phyloP scores from a whole-genome alignment of 2,797 vertebrate species.

The Lepus oiostolus region DNA sequence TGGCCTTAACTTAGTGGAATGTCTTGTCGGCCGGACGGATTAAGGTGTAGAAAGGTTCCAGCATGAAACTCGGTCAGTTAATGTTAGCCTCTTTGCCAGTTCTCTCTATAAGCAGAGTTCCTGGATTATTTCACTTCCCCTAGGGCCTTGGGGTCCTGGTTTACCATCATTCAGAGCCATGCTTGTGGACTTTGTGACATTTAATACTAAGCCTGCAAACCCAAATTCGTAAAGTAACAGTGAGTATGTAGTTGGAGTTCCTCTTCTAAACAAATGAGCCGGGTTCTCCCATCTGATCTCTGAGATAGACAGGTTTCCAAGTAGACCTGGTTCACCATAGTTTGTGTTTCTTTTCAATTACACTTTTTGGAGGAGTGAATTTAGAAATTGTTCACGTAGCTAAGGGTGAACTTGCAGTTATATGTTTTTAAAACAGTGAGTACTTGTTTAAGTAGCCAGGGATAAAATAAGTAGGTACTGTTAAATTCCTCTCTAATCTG shows the following conservation, averaged over 20 bases:
- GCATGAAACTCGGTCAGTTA: conserved; percentile 35
- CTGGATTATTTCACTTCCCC: background rate
- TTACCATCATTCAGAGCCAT: conserved; percentile 34
- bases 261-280: conserved; percentile 40
- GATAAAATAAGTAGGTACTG: conserved; percentile 53
- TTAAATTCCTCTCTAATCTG: conserved; percentile 39
- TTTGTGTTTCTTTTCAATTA: conserved; percentile 73
- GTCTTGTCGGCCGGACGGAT: background rate
- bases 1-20: background rate
- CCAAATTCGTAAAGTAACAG: conserved; percentile 39
- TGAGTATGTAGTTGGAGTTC: background rate
- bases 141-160: conserved; percentile 15
- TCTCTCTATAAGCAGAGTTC: conserved; percentile 42
- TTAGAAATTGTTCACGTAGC: conserved; percentile 59
- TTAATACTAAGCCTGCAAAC: conserved; percentile 38
- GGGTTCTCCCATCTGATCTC: conserved; percentile 63
- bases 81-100: conserved; percentile 8
- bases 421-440: background rate
- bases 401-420: conserved; percentile 51
- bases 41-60: conserved; percentile 37
- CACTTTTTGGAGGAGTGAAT: conserved; percentile 28
- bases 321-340: background rate
- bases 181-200: conserved; percentile 45
- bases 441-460: conserved; percentile 5
- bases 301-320: conserved; percentile 50